Conservation (phyloP, 2,888 invertebrate genomes). For the Trachelus iudaicus region DNA sequence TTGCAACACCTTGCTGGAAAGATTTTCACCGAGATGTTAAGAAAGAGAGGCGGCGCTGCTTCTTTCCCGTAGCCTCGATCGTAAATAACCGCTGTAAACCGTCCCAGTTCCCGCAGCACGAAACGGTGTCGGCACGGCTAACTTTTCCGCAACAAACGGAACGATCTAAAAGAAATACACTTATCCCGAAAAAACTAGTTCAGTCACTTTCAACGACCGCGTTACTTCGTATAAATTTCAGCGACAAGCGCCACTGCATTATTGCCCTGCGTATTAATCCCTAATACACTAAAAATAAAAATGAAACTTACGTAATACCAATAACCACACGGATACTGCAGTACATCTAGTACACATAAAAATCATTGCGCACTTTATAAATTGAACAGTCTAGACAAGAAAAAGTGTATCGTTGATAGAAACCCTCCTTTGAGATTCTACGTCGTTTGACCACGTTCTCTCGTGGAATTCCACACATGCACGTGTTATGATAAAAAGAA, state of each 20-base stretch:
- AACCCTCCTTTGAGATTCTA: not conserved
- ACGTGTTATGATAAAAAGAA: not conserved
- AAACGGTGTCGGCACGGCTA: not conserved
- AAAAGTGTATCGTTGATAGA: not conserved
- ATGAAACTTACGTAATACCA: too few relatives aligned
- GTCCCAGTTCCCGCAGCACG: constrained; percentile 6
- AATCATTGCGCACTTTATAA: not conserved
- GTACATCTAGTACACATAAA: not conserved
- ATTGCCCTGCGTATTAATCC: not conserved
- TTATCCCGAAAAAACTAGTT: constrained; percentile 1
- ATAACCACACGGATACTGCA: not conserved
- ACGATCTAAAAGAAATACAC: not conserved
- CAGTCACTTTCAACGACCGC: not conserved
- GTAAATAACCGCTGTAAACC: constrained; percentile 8
- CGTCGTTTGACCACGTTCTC: not conserved
- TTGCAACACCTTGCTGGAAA: not conserved
- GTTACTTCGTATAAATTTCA: not conserved
- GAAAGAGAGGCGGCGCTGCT: not conserved
- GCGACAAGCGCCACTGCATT: not conserved
- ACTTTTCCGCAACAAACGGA: constrained; percentile 7
- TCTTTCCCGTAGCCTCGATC: not conserved
- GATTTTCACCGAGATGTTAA: not conserved
- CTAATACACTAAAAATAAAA: not conserved
- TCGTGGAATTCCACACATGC: not conserved
- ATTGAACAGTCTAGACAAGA: not conserved